Conservation (phyloP, 2,113 vertebrate species). For the Tragulus kanchil region DNA sequence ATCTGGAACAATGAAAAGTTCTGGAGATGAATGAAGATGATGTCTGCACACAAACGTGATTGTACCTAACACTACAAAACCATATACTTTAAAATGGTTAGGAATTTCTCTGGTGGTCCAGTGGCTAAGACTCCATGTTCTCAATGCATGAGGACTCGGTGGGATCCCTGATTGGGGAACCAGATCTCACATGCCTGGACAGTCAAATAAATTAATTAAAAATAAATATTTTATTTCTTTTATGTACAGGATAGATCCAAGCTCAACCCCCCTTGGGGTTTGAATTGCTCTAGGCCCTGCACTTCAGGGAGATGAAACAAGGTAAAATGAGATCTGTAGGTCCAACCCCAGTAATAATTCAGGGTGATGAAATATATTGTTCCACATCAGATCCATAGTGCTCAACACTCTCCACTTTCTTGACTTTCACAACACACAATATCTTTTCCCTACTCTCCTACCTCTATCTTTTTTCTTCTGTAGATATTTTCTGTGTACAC, state of each 20-base stretch:
- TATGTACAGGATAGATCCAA: no score
- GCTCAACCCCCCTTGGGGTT: background rate
- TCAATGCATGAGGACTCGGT: background rate
- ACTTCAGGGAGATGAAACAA: conserved; percentile 44
- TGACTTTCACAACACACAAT: background rate
- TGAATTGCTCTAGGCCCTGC: conserved; percentile 23
- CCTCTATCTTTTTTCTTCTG: background rate
- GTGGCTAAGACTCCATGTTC: background rate
- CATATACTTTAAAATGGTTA: background rate
- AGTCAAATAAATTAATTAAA: background rate
- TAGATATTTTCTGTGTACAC: background rate
- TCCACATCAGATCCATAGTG: background rate
- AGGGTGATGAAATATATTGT: conserved; percentile 5
- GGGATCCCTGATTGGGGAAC: background rate
- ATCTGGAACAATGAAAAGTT: conserved; percentile 10
- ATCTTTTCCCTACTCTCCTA: conserved; percentile 9
- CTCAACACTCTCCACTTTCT: background rate
- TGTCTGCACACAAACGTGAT: background rate
- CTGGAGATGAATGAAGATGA: background rate
- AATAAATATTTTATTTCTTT: conserved; percentile 22
- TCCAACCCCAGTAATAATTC: background rate
- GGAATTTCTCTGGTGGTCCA: background rate
- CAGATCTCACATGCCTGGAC: background rate
- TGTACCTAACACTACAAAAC: background rate
- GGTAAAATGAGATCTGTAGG: conserved; percentile 8